Conservation (phyloP, 2,113 vertebrate genomes). For the Pseudorasbora parva region DNA sequence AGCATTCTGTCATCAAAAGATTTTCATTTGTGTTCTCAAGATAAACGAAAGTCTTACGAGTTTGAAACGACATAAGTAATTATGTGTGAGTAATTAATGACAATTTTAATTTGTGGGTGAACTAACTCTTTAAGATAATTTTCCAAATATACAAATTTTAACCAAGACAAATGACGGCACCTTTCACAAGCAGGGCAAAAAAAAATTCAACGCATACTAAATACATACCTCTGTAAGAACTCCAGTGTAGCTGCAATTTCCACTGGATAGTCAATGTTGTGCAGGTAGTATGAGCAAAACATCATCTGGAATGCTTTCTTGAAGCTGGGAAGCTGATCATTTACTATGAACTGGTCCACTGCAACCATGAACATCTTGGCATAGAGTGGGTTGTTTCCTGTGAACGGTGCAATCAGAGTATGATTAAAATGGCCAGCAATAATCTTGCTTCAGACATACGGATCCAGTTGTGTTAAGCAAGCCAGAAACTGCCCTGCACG, state of each 20-base stretch:
- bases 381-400: constrained; percentile 29
- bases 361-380: constrained; percentile 46
- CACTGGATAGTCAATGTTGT: constrained; percentile 46
- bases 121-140: not conserved
- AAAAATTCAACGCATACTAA: not conserved
- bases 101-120: not conserved
- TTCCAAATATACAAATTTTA: not conserved
- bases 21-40: too few relatives aligned
- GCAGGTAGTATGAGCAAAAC: constrained; percentile 33
- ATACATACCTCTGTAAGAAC: constrained; percentile 22
- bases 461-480: not conserved
- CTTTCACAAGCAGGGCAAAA: too few relatives aligned
- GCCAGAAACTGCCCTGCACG: not conserved
- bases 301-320: constrained; percentile 44
- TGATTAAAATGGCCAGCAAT: not conserved
- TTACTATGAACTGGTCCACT: constrained; percentile 38
- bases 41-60: too few relatives aligned
- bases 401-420: constrained; percentile 23
- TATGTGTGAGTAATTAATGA: too few relatives aligned
- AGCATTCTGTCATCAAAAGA: too few relatives aligned
- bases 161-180: too few relatives aligned
- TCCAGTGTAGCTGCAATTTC: constrained; percentile 39
- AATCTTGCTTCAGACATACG: not conserved
- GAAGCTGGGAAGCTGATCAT: constrained; percentile 27
- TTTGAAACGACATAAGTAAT: too few relatives aligned